phyloP scores from a whole-genome alignment of 1,140 invertebrate genomes.

The Rhopalosiphum padi region DNA sequence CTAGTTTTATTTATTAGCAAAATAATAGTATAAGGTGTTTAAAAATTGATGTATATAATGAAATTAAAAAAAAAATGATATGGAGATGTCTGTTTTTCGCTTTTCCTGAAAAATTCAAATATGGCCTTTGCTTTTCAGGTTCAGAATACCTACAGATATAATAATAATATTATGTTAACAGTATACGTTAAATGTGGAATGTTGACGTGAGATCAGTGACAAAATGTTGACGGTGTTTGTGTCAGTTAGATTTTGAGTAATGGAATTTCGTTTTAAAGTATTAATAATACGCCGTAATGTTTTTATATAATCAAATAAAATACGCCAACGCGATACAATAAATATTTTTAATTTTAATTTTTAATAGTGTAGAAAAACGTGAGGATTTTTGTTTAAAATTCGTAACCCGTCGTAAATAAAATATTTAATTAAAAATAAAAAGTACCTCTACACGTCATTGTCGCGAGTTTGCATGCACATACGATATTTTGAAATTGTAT shows the following conservation, averaged over 20 bases:
- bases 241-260: background rate
- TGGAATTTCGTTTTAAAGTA: background rate
- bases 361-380: background rate
- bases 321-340: background rate
- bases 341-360: slow-evolving; percentile 12
- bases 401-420: background rate
- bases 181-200: background rate
- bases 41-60: background rate
- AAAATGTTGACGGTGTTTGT: background rate
- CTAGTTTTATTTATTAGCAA: background rate
- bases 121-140: background rate
- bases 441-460: background rate
- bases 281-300: background rate
- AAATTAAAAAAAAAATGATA: background rate
- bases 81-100: background rate
- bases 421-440: slow-evolving; percentile 17
- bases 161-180: background rate
- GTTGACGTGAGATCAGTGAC: background rate
- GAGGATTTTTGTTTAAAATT: background rate
- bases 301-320: background rate
- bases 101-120: background rate
- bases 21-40: background rate
- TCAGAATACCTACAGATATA: background rate
- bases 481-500: too few species aligned
- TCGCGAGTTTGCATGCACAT: background rate